Evolutionary conservation across 2,797 vertebrate genomes (phyloP).

Genomic region (Acanthurus lineatus): DNA sequence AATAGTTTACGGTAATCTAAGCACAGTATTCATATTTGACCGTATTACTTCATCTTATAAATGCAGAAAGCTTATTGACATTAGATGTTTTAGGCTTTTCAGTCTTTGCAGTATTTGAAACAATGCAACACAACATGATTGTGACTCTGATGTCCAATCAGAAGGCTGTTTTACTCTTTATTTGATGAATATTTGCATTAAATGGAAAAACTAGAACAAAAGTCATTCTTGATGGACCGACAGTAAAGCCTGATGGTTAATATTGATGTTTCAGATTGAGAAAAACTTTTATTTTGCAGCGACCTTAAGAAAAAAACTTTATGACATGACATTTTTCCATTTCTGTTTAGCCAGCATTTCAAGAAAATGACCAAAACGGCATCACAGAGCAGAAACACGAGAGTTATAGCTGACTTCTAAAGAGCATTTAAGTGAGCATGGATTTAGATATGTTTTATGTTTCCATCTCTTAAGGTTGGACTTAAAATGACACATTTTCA

Average conservation of each 20-base stretch:
- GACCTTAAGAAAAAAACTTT: constrained; percentile 9
- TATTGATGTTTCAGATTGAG: constrained; percentile 27
- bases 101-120: constrained; percentile 2
- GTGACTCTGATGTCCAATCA: neutral
- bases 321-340: constrained; percentile 29
- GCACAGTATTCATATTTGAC: constrained; percentile 13
- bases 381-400: constrained; percentile 2
- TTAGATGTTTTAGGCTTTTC: neutral
- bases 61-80: neutral
- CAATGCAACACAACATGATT: neutral
- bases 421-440: neutral
- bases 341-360: constrained; percentile 31
- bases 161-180: constrained; percentile 7
- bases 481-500: neutral
- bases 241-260: constrained; percentile 5
- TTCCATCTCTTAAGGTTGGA: neutral
- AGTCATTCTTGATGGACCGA: constrained; percentile 14
- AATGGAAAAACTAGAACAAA: neutral
- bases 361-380: constrained; percentile 9
- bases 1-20: neutral
- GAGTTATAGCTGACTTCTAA: constrained; percentile 2
- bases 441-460: constrained; percentile 17
- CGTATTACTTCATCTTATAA: constrained; percentile 2
- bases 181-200: constrained; percentile 19
- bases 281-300: constrained; percentile 25